A percentile compares a stretch with the other conserved stretches of the same genome.
Evolutionary conservation across 2,797 vertebrate species (phyloP).

Genomic region (Meda fulgida): DNA sequence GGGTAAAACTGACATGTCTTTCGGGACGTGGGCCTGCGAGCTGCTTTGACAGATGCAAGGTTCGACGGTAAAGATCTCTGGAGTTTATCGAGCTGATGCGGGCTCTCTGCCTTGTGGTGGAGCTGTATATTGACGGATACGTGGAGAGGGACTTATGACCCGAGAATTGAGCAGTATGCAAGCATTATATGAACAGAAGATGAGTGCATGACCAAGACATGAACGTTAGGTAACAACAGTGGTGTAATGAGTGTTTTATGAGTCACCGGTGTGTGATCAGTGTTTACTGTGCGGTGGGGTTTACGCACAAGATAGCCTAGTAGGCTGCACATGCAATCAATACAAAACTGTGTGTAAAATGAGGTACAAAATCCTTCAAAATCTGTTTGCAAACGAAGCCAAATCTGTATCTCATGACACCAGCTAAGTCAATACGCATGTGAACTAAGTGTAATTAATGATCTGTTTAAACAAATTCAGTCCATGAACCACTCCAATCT

Average conservation of each 20-base stretch:
- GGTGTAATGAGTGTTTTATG: not conserved
- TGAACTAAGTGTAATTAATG: slow-evolving; percentile 49
- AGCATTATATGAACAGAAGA: not conserved
- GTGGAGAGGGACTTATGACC: slow-evolving; percentile 70
- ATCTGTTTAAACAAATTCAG: slow-evolving; percentile 37
- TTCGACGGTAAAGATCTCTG: slow-evolving; percentile 76
- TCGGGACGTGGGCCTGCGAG: slow-evolving; percentile 65
- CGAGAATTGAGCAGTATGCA: slow-evolving; percentile 53
- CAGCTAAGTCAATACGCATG: slow-evolving; percentile 36
- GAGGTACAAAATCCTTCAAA: slow-evolving; percentile 36
- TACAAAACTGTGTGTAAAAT: slow-evolving; percentile 25
- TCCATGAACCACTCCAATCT: slow-evolving; percentile 11
- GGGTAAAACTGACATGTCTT: slow-evolving; percentile 65
- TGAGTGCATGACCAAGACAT: not conserved
- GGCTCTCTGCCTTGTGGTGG: slow-evolving; percentile 48
- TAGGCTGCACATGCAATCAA: not conserved
- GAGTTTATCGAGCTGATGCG: slow-evolving; percentile 71
- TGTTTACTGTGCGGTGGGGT: slow-evolving; percentile 2
- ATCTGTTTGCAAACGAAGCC: slow-evolving; percentile 43
- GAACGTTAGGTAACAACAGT: not conserved
- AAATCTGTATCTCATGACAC: slow-evolving; percentile 40
- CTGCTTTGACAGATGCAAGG: slow-evolving; percentile 59
- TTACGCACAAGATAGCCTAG: not conserved
- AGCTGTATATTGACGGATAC: slow-evolving; percentile 66
- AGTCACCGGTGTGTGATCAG: not conserved